phyloP scores from a whole-genome alignment of 2,797 vertebrate genomes.

The Leucoraja ocellata region DNA sequence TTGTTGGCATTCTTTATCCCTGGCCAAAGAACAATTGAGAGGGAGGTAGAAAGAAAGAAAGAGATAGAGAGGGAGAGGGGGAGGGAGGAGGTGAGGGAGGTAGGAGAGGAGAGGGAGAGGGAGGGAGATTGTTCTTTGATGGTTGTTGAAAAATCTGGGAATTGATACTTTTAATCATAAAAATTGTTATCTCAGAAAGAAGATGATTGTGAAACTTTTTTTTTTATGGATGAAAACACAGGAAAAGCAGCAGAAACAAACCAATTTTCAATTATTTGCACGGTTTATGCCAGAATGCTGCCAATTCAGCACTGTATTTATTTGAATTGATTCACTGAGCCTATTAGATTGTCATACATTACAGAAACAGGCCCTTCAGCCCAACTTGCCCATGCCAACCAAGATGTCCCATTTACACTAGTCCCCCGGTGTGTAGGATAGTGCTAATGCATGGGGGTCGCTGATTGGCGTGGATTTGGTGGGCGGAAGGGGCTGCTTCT shows the following conservation, averaged over 20 bases:
- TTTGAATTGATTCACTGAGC: not conserved
- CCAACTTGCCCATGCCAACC: no score
- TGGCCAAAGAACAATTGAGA: not conserved
- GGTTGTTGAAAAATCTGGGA: not conserved
- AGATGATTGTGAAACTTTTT: not conserved
- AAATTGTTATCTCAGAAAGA: not conserved
- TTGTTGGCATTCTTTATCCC: not conserved
- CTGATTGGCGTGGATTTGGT: no score
- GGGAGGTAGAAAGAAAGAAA: not conserved
- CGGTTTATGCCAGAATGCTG: not conserved
- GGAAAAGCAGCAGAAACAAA: not conserved
- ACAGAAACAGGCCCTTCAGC: no score
- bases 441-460: no score
- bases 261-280: not conserved
- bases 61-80: not conserved
- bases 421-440: no score
- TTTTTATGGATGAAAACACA: not conserved
- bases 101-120: not conserved
- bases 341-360: no score
- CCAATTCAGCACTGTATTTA: not conserved
- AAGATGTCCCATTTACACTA: no score
- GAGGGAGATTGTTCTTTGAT: not conserved
- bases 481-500: no score
- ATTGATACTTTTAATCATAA: not conserved
- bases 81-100: not conserved